phyloP scores from a whole-genome alignment of 2,113 vertebrate genomes.

The Cebidichthys violaceus region DNA sequence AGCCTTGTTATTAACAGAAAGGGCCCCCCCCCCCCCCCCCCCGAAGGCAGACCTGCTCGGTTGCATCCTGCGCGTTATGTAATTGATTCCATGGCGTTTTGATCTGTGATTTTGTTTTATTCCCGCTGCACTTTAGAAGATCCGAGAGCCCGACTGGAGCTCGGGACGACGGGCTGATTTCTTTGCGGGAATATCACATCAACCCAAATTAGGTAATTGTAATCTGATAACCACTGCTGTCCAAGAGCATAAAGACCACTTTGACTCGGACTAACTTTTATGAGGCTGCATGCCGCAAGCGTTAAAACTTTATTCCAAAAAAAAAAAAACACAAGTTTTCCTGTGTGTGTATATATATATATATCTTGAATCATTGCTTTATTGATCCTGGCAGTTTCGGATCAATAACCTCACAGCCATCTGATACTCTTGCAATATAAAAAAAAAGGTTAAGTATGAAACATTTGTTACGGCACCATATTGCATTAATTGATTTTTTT shows the following conservation, averaged over 20 bases:
- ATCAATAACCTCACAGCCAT: conserved; percentile 43
- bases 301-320: not conserved
- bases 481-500: conserved; percentile 50
- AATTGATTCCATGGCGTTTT: conserved; percentile 46
- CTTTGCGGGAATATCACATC: not conserved
- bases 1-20: conserved; percentile 70
- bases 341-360: too few species aligned
- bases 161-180: not conserved
- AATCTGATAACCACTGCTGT: conserved; percentile 20
- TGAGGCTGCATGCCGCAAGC: not conserved
- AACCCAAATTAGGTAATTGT: conserved; percentile 12
- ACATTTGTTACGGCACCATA: conserved; percentile 28
- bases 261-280: conserved; percentile 16
- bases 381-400: conserved; percentile 29
- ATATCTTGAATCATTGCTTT: not conserved
- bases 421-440: conserved; percentile 30
- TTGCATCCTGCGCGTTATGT: conserved; percentile 55
- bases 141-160: not conserved
- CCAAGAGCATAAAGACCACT: conserved; percentile 11
- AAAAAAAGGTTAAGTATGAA: conserved; percentile 14
- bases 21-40: too few species aligned
- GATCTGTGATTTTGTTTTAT: conserved; percentile 27
- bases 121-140: conserved; percentile 21
- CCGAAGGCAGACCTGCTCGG: conserved; percentile 51
- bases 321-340: too few species aligned